Base-by-base conservation (phyloP, 2,888 invertebrate genomes). In the Callyntrura sp. region DNA sequence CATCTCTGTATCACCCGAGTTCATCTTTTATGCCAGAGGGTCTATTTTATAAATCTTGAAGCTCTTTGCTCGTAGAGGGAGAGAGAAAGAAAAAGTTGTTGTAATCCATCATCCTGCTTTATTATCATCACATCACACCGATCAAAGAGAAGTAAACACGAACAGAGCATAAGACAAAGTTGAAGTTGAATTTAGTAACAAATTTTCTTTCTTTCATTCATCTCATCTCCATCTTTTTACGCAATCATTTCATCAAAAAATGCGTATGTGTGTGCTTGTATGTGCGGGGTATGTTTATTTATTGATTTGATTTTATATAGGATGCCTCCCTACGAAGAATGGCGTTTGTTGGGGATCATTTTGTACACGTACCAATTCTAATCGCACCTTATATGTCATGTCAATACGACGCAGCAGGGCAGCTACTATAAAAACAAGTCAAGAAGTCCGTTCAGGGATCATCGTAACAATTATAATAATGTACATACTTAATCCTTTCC, bases 381-480 rank as follows among this genome's bases (percentile, higher is more conserved):
- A 76, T 76, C 76, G 76, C 76, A 76, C 76, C 76, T 76, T 76
- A 76, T 76, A 76, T 48, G 76, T 76, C 76, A 76, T 17, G 76
- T 76, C 76, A 76, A 43, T 48, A 48, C 17, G 20, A 28, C 76
- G 17, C 76, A 76, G 76, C 76, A 20, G 76, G 76, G 76, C 14
- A n/a, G n/a, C n/a, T n/a, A n/a, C n/a, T n/a, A n/a, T n/a, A n/a
- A n/a, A n/a, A n/a, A n/a, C n/a, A n/a, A n/a, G n/a, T n/a, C n/a
- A n/a, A n/a, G 48, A 20, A 23, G 20, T 20, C 17, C 48, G n/a
- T 8, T 35, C 28, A 68, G 25, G 14, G 43, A 43, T n/a, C 17
- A 68, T 43, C n/a, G 20, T 20, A 9, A 20, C 20, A 25, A n/a
- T n/a, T n/a, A n/a, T n/a, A n/a, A n/a, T n/a, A n/a, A n/a, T n/a